Base-by-base conservation (phyloP, 64 coral and sea anemone genomes). In the Dendronephthya gigantea region DNA sequence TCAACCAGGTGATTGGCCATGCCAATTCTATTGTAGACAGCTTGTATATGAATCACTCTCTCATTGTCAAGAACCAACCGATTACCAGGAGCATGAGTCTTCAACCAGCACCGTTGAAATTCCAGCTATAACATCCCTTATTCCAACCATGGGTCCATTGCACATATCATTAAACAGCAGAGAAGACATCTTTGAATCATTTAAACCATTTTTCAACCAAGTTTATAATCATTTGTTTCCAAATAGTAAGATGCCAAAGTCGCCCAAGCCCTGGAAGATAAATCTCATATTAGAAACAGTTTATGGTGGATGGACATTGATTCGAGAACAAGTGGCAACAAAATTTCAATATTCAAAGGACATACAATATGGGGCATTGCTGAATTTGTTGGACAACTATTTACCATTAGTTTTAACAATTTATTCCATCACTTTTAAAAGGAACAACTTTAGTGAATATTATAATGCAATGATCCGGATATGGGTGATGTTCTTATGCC, bases 311-410 rank as follows among this genome's bases (percentile, higher is more conserved):
- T 76, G 69, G 69, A 76, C 69, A 76, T 34, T 76, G 17, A 76
- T 31, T 15, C 69, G 69, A 76, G 25, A 28, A 33, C 1, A 31
- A 31, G 69, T 76, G 69, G 34, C 4, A 27, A 31, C 41, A 11
- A 30, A 23, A 49, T 50, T 51, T 84, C 14, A 14, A 84, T 15
- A 51, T 22, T 49, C 6, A n/a, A 84, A 84, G 49, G 49, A 51
- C 48, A n/a, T 51, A 30, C 83, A 84, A 51, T 81, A 81, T 39
- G 45, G 56, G 11, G 82, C 70, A 7, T 48, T 90, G 4, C 49
- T 86, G 1, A 90, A 85, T 41, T 32, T 90, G 28, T 69, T 90
- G 11, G 89, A 90, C 56, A 90, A 90, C 51, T 86, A 86, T 51
- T 31, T 86, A 40, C 89, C 89, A 25, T 35, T 90, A 29, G 50